Evolutionary conservation across 2,888 invertebrate genomes (phyloP), one percentile per base, ranked within the genome.

Genomic region (Meteorus colon): DNA sequence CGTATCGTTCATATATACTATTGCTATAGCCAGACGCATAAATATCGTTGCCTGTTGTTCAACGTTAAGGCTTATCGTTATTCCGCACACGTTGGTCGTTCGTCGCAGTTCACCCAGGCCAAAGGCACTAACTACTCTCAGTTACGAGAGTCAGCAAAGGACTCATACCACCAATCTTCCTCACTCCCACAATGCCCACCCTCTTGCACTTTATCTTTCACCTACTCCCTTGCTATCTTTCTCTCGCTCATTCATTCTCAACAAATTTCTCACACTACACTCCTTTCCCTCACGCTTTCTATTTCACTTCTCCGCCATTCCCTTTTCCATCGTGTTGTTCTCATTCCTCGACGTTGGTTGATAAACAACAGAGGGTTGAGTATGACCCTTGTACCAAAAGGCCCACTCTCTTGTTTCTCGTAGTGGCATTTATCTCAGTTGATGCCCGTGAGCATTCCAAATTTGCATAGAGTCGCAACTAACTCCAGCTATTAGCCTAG

Each of bases 401-500:
- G 51, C 67, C 45, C 62, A 70, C 60, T 55, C 12, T 71, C 48
- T 62, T 14, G 8, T 48, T 31, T 66, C 60, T 29, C 16, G 16
- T 55, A 62, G 62, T 16, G 55, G 55, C 19, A 65, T 24, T 60
- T 45, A 27, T 51, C 29, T 45, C 65, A 81, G 81, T 80, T 82
- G 81, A 85, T 85, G 82, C 85, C 84, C 83, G 82, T 84, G 82
- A 87, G 84, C 86, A 84, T 83, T 82, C 34, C 34, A 82, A 82
- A 87, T 87, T 87, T 87, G 86, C 87, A 87, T 87, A 84, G 86
- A 87, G 86, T 87, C 84, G 83, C 85, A 82, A 84, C 87, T 82
- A 87, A 87, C 86, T 87, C 87, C 81, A 82, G 82, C 87, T 86
- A 86, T 87, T 87, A 87, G 86, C 82, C 81, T 80, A 79, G 70